A percentile compares a stretch with the other conserved stretches of the same genome.
phyloP scores from a whole-genome alignment of 2,113 vertebrate species.

The Pseudorectes ferrugineus region DNA sequence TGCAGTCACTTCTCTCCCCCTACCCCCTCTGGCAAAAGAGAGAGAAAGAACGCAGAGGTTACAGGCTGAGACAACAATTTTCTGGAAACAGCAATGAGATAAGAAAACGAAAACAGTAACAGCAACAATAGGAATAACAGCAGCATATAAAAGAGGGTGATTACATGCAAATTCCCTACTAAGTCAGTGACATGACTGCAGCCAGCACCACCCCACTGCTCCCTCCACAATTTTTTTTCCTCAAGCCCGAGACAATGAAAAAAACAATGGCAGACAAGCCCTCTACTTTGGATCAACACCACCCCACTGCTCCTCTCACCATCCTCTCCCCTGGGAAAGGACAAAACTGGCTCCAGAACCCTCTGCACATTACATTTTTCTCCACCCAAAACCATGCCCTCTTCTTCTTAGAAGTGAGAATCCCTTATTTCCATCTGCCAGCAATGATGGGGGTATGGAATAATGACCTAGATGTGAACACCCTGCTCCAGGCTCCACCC shows the following conservation, averaged over 20 bases:
- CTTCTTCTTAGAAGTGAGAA: not conserved
- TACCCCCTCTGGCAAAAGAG: accelerated
- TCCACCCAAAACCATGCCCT: not conserved
- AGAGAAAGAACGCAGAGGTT: not conserved
- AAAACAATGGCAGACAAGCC: not conserved
- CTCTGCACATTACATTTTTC: not conserved
- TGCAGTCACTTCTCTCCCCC: not conserved
- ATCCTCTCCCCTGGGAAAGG: not conserved
- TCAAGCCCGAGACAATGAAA: not conserved
- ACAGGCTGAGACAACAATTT: not conserved
- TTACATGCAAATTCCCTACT: not conserved
- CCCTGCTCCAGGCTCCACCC: not conserved
- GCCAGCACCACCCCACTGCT: not conserved
- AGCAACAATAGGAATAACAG: not conserved
- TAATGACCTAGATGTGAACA: not conserved
- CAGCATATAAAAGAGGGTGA: not conserved
- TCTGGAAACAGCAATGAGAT: not conserved
- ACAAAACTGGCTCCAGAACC: not conserved
- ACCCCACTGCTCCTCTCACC: not conserved
- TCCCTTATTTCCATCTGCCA: not conserved
- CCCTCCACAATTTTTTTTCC: not conserved
- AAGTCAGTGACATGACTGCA: accelerated
- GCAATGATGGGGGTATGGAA: accelerated
- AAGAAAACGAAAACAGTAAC: not conserved
- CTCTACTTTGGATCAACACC: not conserved